These are phyloP conservation scores for Chaetophractus vellerosus DNA, from an alignment of 2,797 vertebrate species.

Conservation along the genomic window DNA sequence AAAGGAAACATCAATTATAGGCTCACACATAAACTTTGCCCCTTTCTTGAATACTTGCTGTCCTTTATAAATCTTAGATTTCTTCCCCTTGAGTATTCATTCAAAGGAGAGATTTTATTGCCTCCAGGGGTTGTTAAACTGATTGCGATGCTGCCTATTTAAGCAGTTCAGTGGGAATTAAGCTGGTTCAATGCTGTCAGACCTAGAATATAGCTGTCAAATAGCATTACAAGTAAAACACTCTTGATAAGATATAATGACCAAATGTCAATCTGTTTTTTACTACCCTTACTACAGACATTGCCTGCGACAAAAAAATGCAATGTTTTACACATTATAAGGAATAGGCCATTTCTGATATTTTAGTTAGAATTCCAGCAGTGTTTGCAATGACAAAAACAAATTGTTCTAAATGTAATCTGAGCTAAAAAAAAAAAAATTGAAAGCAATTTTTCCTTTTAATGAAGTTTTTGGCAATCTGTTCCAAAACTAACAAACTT, in stretches of 20 bases:
- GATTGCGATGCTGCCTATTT: slow-evolving; percentile 98
- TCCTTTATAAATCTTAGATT: slow-evolving; percentile 96
- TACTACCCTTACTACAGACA: slow-evolving; percentile 87
- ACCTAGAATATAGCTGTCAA: slow-evolving; percentile 97
- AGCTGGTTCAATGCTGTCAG: slow-evolving; percentile 97
- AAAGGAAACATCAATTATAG: slow-evolving; percentile 97
- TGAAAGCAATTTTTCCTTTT: slow-evolving; percentile 47
- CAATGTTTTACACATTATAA: slow-evolving; percentile 87
- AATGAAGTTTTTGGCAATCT: slow-evolving; percentile 48
- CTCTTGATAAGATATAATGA: slow-evolving; percentile 97
- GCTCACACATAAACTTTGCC: slow-evolving; percentile 97
- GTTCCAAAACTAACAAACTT: slow-evolving; percentile 64
- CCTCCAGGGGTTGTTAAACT: slow-evolving; percentile 99
- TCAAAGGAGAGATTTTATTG: slow-evolving; percentile 96
- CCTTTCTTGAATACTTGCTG: slow-evolving; percentile 95
- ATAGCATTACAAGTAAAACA: slow-evolving; percentile 95
- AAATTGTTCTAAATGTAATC: slow-evolving; percentile 43
- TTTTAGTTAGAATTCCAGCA: slow-evolving; percentile 75
- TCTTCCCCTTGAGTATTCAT: slow-evolving; percentile 95
- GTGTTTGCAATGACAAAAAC: slow-evolving; percentile 77
- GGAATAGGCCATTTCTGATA: slow-evolving; percentile 84
- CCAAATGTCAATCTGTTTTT: slow-evolving; percentile 93
- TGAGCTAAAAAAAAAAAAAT: slow-evolving; percentile 19
- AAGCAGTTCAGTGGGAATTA: slow-evolving; percentile 97
- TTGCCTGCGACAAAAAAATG: slow-evolving; percentile 88